Conservation (phyloP, 1,140 invertebrate species). For the Achroia grisella region DNA sequence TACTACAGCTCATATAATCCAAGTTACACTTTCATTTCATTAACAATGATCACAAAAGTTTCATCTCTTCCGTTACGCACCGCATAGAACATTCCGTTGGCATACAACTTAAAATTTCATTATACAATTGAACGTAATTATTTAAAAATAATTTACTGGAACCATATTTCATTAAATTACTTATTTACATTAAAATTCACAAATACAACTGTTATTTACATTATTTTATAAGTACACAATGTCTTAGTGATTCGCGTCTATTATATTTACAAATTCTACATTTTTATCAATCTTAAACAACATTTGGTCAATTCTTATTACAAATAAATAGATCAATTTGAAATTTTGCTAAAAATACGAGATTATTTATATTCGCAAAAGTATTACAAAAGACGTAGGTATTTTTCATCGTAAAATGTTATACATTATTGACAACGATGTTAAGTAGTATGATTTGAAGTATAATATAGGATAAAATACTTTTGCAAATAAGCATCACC, state of each 20-base stretch:
- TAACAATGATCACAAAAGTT: slow-evolving; percentile 71
- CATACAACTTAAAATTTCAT: slow-evolving; percentile 47
- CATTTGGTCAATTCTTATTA: slow-evolving; percentile 70
- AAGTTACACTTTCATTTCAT: slow-evolving; percentile 70
- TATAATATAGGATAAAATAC: slow-evolving; percentile 13
- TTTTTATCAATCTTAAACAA: slow-evolving; percentile 56
- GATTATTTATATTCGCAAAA: slow-evolving; percentile 16
- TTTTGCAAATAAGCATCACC: slow-evolving; percentile 18
- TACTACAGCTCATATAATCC: slow-evolving; percentile 71
- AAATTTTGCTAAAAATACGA: slow-evolving; percentile 23
- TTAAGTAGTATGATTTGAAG: background rate
- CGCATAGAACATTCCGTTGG: slow-evolving; percentile 57
- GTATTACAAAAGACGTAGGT: slow-evolving; percentile 3
- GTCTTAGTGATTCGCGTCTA: slow-evolving; percentile 45
- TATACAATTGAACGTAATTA: slow-evolving; percentile 46
- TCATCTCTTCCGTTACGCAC: slow-evolving; percentile 56
- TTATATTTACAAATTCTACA: slow-evolving; percentile 37
- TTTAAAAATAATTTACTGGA: slow-evolving; percentile 61
- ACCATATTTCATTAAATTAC: slow-evolving; percentile 39
- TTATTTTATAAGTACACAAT: slow-evolving; percentile 37
- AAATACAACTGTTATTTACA: slow-evolving; percentile 61
- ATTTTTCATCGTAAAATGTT: slow-evolving; percentile 2
- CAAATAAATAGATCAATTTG: slow-evolving; percentile 42
- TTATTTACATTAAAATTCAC: slow-evolving; percentile 67
- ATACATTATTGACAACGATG: background rate